phyloP scores from a whole-genome alignment of 1,140 invertebrate genomes.

The Pachyrhynchus sulphureomaculatus region DNA sequence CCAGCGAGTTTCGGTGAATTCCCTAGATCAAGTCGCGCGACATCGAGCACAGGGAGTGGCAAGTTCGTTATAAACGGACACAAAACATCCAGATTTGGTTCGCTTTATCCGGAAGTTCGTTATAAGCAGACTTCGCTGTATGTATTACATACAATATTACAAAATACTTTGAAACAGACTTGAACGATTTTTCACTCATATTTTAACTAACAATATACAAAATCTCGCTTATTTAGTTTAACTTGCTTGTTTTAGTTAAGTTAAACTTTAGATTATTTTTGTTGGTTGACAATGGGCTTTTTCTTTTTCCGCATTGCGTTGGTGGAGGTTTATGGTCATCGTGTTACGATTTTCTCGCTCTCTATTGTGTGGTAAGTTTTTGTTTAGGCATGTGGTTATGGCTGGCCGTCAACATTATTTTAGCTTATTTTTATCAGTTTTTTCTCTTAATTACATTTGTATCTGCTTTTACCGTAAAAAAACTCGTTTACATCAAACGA shows the following conservation, averaged over 20 bases:
- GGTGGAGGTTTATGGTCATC: constrained; percentile 14
- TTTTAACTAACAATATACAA: background rate
- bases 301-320: constrained; percentile 39
- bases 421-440: constrained; percentile 23
- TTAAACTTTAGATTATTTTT: background rate
- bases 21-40: too few species aligned
- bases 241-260: background rate
- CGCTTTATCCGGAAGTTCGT: too few species aligned
- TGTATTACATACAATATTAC: too few species aligned
- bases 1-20: too few species aligned
- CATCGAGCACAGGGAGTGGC: too few species aligned
- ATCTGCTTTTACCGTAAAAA: too few species aligned
- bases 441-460: background rate
- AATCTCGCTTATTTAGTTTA: constrained; percentile 3
- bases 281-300: constrained; percentile 6
- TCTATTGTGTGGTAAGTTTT: constrained; percentile 38
- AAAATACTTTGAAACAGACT: too few species aligned
- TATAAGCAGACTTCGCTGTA: too few species aligned
- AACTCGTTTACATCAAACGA: too few species aligned
- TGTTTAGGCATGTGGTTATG: constrained; percentile 25
- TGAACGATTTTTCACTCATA: too few species aligned
- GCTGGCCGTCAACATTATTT: constrained; percentile 34
- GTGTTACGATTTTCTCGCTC: background rate
- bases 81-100: too few species aligned
- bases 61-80: too few species aligned